Evolutionary conservation across 2,113 vertebrate genomes (phyloP), one percentile per base, ranked within the genome.

Genomic region (Semicossyphus pulcher): DNA sequence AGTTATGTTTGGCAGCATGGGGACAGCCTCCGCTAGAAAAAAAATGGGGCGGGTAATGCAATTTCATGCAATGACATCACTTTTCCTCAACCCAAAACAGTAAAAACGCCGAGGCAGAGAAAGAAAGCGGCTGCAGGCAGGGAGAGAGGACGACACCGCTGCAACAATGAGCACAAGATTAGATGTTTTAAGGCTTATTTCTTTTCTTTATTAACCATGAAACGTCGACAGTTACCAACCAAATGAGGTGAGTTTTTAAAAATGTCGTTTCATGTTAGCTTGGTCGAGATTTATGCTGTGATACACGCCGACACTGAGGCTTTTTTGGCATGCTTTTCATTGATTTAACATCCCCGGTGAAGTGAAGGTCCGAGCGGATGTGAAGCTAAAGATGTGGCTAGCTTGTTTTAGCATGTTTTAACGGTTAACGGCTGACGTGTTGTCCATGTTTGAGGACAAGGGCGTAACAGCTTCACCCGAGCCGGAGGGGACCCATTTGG

Each of bases 11-110:
- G 83, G 87, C 89, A 85, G 84, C 81, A 70, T 81, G 81, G 88
- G 47, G 74, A 49, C 76, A 80, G 56, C 65, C 64, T 78, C 65
- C 32, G 37, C 8, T 15, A 44, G 41, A 41, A 41, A 66, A 23
- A 15, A 34, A 73, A 51, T 44, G 91, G 91, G 92, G 86, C 89
- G 92, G 90, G 86, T 86, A 80, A 68, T 68, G 83, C 51, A 60
- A 80, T 89, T 91, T 90, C 85, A 83, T 89, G 81, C 88, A 81
- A 92, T 94, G 93, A 94, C 93, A 92, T 94, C 93, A 94, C 91
- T 92, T 90, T 92, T 93, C 91, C 86, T 91, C 57, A 84, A 90
- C 81, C 86, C 89, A 88, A 92, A 93, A 93, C 90, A 92, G 66
- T 41, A n/a, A 44, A 44, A 61, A 53, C 82, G 58, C 63, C 34